A percentile compares a stretch with the other conserved stretches of the same genome.
Conservation (phyloP, 2,113 vertebrate species). For the Progne subis region DNA sequence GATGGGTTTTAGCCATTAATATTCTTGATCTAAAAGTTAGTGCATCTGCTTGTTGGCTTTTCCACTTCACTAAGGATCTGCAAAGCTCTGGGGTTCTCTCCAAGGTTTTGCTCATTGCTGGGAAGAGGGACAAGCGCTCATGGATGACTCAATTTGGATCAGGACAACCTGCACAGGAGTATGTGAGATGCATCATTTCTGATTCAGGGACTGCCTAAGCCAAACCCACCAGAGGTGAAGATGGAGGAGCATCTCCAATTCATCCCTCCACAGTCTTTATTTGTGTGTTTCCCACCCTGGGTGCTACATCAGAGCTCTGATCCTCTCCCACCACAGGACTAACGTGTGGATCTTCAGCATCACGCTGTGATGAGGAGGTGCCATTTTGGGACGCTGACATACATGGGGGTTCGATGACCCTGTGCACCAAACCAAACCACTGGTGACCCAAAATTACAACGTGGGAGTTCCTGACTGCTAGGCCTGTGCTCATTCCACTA, state of each 20-base stretch:
- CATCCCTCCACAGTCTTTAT: neutral
- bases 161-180: neutral
- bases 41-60: neutral
- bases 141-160: neutral
- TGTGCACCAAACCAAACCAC: neutral
- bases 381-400: neutral
- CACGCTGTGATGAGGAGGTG: neutral
- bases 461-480: conserved; percentile 56
- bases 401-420: neutral
- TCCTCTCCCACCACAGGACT: neutral
- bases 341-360: neutral
- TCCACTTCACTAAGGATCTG: neutral
- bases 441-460: conserved; percentile 38
- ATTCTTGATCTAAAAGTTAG: neutral
- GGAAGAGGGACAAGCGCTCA: neutral
- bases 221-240: neutral
- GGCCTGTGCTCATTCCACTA: neutral
- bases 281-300: accelerated
- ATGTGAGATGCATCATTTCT: neutral
- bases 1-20: neutral
- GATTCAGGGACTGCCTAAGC: neutral
- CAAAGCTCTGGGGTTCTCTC: neutral
- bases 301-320: neutral
- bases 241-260: neutral
- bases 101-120: neutral